These are phyloP conservation scores for Protomyctophum bolini DNA, from an alignment of 2,113 vertebrate species.

Conservation along the genomic window DNA sequence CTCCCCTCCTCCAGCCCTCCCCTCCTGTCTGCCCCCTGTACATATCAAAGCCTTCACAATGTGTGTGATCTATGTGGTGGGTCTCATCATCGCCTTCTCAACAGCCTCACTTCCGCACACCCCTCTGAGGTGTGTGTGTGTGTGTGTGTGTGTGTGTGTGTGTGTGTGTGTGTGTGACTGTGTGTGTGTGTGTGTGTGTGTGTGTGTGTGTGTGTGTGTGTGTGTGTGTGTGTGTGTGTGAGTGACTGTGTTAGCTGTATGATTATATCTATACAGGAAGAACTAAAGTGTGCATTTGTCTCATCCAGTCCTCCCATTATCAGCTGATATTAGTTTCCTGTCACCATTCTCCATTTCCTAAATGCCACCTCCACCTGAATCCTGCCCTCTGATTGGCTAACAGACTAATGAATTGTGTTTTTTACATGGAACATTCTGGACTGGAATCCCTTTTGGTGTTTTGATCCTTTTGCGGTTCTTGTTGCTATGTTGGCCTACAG, in stretches of 20 bases:
- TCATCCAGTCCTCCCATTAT: conserved; percentile 41
- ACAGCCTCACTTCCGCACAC: conserved; percentile 33
- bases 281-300: conserved; percentile 3
- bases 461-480: too few species aligned
- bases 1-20: conserved; percentile 16
- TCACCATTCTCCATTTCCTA: conserved; percentile 18
- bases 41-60: conserved; percentile 61
- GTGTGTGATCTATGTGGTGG: conserved; percentile 61
- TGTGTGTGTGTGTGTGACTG: conserved; percentile 3
- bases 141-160: conserved; percentile 34
- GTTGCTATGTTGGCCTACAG: too few species aligned
- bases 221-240: conserved; percentile 7
- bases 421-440: too few species aligned
- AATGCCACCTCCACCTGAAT: conserved; percentile 15
- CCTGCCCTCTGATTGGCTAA: background rate
- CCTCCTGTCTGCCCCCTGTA: conserved; percentile 29
- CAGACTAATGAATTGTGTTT: background rate
- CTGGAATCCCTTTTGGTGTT: too few species aligned
- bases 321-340: conserved; percentile 57
- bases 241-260: background rate
- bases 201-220: conserved; percentile 11
- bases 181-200: conserved; percentile 21
- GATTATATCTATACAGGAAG: conserved; percentile 22
- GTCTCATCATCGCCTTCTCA: conserved; percentile 43
- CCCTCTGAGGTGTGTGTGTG: conserved; percentile 39